phyloP scores from a whole-genome alignment of 2,888 invertebrate genomes.

The Polia nebulosa region DNA sequence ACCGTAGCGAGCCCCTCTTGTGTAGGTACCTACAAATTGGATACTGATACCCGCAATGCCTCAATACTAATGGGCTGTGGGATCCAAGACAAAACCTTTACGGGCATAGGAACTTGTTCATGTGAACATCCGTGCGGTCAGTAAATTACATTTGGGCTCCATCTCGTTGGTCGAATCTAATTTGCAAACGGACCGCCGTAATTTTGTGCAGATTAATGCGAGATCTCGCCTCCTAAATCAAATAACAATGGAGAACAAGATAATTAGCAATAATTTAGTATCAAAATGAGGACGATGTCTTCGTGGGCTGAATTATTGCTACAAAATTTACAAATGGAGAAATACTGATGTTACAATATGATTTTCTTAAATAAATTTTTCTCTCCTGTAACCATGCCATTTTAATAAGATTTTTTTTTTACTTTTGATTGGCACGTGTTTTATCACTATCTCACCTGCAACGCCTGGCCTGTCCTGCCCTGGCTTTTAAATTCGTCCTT shows the following conservation, averaged over 20 bases:
- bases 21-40: constrained; percentile 69
- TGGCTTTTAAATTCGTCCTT: no score
- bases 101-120: constrained; percentile 30
- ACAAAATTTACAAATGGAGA: constrained; percentile 22
- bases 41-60: constrained; percentile 51
- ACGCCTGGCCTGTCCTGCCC: no score
- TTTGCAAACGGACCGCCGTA: constrained; percentile 57
- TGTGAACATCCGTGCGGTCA: constrained; percentile 33
- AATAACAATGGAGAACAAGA: constrained; percentile 54
- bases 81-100: constrained; percentile 48
- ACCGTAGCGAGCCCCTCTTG: constrained; percentile 54
- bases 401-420: no score
- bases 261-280: constrained; percentile 60
- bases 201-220: constrained; percentile 56
- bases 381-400: no score
- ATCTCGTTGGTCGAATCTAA: constrained; percentile 59
- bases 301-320: constrained; percentile 43
- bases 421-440: no score
- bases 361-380: no score
- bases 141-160: constrained; percentile 54
- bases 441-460: no score
- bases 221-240: constrained; percentile 60
- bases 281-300: constrained; percentile 44
- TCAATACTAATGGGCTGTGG: constrained; percentile 41
- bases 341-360: no score